Conservation (phyloP, 2,797 vertebrate species). For the Dicrostonyx torquatus region DNA sequence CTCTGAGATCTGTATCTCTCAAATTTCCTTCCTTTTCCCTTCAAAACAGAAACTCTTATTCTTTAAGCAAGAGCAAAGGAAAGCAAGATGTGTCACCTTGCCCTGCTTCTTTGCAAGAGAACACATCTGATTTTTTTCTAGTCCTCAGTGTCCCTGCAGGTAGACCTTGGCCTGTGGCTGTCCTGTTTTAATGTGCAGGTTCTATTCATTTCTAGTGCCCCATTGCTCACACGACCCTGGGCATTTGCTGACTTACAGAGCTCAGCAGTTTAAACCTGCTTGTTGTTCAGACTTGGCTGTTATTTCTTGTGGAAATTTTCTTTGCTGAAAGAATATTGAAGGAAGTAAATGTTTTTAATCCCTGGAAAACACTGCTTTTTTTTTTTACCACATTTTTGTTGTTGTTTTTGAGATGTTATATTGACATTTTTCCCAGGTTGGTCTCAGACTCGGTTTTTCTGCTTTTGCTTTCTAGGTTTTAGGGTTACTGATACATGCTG, state of each 20-base stretch:
- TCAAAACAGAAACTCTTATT: not conserved
- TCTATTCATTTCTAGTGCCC: not conserved
- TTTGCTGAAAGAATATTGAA: not conserved
- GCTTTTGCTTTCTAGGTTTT: not conserved
- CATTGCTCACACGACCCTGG: not conserved
- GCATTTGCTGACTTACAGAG: not conserved
- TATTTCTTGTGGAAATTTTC: not conserved
- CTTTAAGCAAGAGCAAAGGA: not conserved
- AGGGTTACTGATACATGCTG: not conserved
- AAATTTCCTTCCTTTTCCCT: not conserved
- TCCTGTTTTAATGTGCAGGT: not conserved
- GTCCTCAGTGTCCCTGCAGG: not conserved
- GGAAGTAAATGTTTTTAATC: not conserved
- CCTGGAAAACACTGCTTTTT: conserved; percentile 2
- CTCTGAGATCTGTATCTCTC: not conserved
- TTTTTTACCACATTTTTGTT: not conserved
- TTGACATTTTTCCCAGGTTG: not conserved
- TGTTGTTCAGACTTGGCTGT: not conserved
- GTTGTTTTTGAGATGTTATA: not conserved
- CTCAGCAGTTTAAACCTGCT: not conserved
- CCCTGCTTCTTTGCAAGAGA: not conserved
- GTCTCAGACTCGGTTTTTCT: not conserved
- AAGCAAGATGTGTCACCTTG: not conserved
- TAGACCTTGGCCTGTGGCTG: not conserved
- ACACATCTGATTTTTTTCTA: not conserved